These are phyloP conservation scores for Xestia rhomboidea DNA, from an alignment of 2,888 invertebrate genomes.

Conservation along the genomic window DNA sequence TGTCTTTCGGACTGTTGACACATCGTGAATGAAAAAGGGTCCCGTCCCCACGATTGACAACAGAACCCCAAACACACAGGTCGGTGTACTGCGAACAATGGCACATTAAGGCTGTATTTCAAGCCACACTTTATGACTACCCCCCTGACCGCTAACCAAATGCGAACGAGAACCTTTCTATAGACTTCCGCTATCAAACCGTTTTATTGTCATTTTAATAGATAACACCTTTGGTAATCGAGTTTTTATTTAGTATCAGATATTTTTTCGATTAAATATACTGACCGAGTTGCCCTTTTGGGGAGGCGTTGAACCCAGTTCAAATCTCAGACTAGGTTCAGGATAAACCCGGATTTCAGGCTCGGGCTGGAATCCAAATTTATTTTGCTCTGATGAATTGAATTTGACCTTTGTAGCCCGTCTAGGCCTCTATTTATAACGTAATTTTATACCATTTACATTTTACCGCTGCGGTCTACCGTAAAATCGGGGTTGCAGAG, in stretches of 20 bases:
- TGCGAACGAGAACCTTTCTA: constrained; percentile 56
- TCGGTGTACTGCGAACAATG: constrained; percentile 67
- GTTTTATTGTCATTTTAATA: constrained; percentile 61
- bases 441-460: neutral
- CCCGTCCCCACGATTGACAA: neutral
- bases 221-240: constrained; percentile 58
- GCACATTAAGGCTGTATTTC: constrained; percentile 65
- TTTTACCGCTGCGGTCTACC: neutral
- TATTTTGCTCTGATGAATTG: neutral
- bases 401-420: constrained; percentile 17
- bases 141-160: constrained; percentile 60
- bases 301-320: constrained; percentile 47
- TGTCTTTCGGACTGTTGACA: neutral
- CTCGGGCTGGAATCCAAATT: constrained; percentile 17
- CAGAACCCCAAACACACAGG: constrained; percentile 58
- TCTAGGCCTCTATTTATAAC: constrained; percentile 25
- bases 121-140: constrained; percentile 60
- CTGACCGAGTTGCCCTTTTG: constrained; percentile 40
- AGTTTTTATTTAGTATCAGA: constrained; percentile 42
- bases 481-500: neutral
- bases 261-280: constrained; percentile 19
- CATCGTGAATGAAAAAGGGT: neutral
- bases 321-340: constrained; percentile 16
- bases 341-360: constrained; percentile 38
- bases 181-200: constrained; percentile 61